These are phyloP conservation scores for Solenodon paradoxus DNA, from an alignment of 2,113 vertebrate species.

Conservation along the genomic window DNA sequence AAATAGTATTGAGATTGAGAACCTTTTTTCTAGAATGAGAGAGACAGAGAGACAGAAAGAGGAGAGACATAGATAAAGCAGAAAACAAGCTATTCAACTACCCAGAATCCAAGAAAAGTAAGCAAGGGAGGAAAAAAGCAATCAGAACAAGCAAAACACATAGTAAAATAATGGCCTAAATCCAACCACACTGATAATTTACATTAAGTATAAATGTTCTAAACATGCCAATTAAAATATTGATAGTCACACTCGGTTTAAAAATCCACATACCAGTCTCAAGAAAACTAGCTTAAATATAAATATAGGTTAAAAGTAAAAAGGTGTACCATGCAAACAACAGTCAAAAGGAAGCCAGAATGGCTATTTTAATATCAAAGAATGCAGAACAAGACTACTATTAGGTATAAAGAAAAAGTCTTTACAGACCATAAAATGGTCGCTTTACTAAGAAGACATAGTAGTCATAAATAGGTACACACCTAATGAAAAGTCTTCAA, in stretches of 20 bases:
- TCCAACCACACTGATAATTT: not conserved
- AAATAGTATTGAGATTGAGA: not conserved
- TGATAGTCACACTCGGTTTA: not conserved
- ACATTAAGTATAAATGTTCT: not conserved
- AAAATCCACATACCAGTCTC: not conserved
- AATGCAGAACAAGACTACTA: not conserved
- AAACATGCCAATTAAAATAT: not conserved
- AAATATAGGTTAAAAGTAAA: not conserved
- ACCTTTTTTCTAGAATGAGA: not conserved
- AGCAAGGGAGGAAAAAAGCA: not conserved
- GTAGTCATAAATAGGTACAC: not conserved
- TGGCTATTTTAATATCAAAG: conserved; percentile 15
- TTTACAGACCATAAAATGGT: not conserved
- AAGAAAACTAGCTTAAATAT: conserved; percentile 1
- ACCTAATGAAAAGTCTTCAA: not conserved
- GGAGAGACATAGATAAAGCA: not conserved
- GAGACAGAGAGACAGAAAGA: not conserved
- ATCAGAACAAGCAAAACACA: not conserved
- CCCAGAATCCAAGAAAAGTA: not conserved
- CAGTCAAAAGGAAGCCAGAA: not conserved
- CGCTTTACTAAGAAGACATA: not conserved
- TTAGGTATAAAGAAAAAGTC: not conserved
- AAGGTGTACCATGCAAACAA: no score
- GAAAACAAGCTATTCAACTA: not conserved
- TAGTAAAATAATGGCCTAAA: not conserved